Evolutionary conservation across 2,888 invertebrate genomes (phyloP).

Genomic region (Hemithea aestivaria): DNA sequence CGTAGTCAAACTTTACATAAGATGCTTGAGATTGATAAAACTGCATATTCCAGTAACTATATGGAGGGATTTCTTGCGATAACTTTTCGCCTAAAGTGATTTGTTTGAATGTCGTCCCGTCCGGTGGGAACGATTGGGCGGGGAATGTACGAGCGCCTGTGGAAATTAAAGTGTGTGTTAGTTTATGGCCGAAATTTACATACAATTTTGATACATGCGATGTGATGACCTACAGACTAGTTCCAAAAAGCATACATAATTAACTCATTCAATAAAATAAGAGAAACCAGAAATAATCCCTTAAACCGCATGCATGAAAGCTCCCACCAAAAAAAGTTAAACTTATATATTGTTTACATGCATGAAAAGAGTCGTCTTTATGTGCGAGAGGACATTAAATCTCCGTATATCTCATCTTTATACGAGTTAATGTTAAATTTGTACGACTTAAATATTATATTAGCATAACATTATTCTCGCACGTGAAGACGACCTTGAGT

Average conservation of each 20-base stretch:
- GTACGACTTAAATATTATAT: too few species aligned
- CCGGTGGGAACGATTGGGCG: slow-evolving; percentile 93
- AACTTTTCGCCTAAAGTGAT: slow-evolving; percentile 92
- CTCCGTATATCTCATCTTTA: too few species aligned
- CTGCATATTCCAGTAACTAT: slow-evolving; percentile 98
- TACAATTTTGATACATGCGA: slow-evolving; percentile 44
- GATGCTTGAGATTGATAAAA: slow-evolving; percentile 96
- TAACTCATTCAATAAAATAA: too few species aligned
- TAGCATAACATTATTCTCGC: too few species aligned
- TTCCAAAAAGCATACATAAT: slow-evolving; percentile 16
- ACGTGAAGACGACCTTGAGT: too few species aligned
- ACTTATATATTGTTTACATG: slow-evolving; percentile 38
- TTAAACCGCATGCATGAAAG: slow-evolving; percentile 45
- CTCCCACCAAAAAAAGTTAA: slow-evolving; percentile 29
- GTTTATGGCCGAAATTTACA: slow-evolving; percentile 8
- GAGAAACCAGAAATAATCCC: slow-evolving; percentile 9
- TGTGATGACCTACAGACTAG: slow-evolving; percentile 46
- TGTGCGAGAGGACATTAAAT: too few species aligned
- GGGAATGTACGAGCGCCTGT: slow-evolving; percentile 93
- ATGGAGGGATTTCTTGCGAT: slow-evolving; percentile 93
- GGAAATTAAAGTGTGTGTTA: slow-evolving; percentile 36
- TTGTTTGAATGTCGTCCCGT: slow-evolving; percentile 95
- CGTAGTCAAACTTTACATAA: slow-evolving; percentile 96
- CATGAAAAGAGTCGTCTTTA: too few species aligned
- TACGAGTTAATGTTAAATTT: too few species aligned